phyloP scores from a whole-genome alignment of 2,797 vertebrate genomes.

The Margarornis squamiger region DNA sequence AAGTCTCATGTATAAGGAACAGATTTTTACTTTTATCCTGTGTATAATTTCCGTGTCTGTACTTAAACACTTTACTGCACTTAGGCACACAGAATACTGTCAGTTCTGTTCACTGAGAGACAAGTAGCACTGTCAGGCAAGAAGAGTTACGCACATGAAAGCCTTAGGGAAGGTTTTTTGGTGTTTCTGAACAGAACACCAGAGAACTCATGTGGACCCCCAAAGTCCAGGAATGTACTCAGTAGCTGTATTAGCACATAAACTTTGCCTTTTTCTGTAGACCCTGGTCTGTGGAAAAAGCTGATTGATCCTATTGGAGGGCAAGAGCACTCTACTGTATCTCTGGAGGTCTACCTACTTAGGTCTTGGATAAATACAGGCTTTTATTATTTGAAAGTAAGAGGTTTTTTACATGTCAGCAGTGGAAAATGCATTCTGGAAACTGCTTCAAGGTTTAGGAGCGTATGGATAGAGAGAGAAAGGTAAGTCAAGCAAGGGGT shows the following conservation, averaged over 20 bases:
- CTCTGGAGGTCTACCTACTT: background rate
- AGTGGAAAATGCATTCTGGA: background rate
- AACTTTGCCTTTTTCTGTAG: rapidly evolving
- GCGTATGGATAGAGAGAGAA: background rate
- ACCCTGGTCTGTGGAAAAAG: background rate
- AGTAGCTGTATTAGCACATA: background rate
- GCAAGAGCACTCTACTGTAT: background rate
- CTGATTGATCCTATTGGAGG: background rate
- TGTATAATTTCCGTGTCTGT: background rate
- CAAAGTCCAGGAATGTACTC: background rate
- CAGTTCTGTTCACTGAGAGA: background rate
- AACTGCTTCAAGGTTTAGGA: background rate
- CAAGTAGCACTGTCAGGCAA: background rate
- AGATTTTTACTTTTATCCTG: background rate
- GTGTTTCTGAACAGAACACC: background rate
- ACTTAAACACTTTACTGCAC: background rate
- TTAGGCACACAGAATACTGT: background rate
- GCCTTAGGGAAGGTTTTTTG: background rate
- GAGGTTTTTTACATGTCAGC: background rate
- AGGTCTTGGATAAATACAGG: background rate
- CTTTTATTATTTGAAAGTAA: background rate
- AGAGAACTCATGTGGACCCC: rapidly evolving
- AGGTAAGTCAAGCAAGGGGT: background rate
- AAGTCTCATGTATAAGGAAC: background rate
- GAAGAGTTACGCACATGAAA: background rate